A percentile compares a stretch with the other conserved stretches of the same genome.
phyloP scores from a whole-genome alignment of 2,113 vertebrate species.

The Genyomyrus donnyi region DNA sequence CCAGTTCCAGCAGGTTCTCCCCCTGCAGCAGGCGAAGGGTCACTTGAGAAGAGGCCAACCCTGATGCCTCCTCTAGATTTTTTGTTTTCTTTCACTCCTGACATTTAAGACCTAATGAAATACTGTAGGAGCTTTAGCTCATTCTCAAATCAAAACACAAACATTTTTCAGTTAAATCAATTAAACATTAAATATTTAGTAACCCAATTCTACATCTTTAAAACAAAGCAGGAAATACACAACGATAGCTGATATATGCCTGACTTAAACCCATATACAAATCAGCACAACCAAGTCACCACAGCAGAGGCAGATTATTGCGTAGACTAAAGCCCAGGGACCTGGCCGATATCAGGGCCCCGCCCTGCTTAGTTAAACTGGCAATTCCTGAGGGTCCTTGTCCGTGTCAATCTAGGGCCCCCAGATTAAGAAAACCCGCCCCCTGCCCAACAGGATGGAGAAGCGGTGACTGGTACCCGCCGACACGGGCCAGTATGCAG shows the following conservation, averaged over 20 bases:
- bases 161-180: neutral
- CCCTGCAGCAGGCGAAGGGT: slow-evolving; percentile 58
- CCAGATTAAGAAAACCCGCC: too few relatives aligned
- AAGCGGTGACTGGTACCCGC: neutral
- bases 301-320: neutral
- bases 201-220: too few relatives aligned
- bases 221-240: neutral
- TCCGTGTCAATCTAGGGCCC: too few relatives aligned
- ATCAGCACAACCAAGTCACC: neutral
- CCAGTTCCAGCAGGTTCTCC: slow-evolving; percentile 75
- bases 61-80: neutral
- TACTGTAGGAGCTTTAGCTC: neutral
- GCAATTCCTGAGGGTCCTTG: too few relatives aligned
- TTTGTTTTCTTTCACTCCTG: neutral
- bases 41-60: neutral
- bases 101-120: neutral
- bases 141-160: neutral
- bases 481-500: neutral
- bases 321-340: too few relatives aligned
- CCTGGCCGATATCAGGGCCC: too few relatives aligned
- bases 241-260: neutral
- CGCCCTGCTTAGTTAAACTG: too few relatives aligned
- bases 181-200: neutral
- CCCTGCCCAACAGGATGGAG: too few relatives aligned
- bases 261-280: neutral